Base-by-base conservation (phyloP, 1,140 invertebrate species). In the Calycopis cecrops region DNA sequence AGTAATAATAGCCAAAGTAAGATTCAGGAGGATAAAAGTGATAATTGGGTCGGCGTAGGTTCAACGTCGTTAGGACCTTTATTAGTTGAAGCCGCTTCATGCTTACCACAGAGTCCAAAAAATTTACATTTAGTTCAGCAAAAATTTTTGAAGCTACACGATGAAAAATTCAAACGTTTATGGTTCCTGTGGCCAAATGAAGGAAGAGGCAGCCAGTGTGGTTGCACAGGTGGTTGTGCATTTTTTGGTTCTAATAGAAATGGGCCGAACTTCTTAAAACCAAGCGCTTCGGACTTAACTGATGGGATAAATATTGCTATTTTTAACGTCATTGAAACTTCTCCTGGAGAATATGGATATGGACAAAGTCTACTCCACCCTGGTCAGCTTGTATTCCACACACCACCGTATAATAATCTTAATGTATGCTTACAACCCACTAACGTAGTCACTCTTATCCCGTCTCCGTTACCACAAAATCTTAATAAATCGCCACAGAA, bases 181-280 rank as follows among this genome's bases (percentile, higher is more conserved):
- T 98, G 97, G 96, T 99, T 99, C 76, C 83, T 99, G 0, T 99
- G 98, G 97, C 91, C 93, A 0, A 89, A 88, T 61, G 92, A 94
- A 69, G 87, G 89, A 7, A 88, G 90, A 60, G 85, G 89, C 34
- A 69, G 88, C 7, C 94, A 94, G 63, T 99, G 98, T 84, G 98
- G 97, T 0, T 99, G 98, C 86, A 93, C 95, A 40, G 98, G 98
- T 2, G 97, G 97, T 0, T 99, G 96, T 76, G 88, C 89, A 11
- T 99, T 99, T 86, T 99, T 99, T 82, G 97, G 97, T 4, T 93
- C 90, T 44, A 97, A 97, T 78, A 89, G 89, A 67, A 97, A 97
- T 79, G 97, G 97, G 0, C 79, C 92, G 14, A 92, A 91, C 63
- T 98, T 98, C 78, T 96, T 98, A 57, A 95, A 96, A 71, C 95